Evolutionary conservation across 2,113 vertebrate genomes (phyloP).

Genomic region (Hymenochirus boettgeri): DNA sequence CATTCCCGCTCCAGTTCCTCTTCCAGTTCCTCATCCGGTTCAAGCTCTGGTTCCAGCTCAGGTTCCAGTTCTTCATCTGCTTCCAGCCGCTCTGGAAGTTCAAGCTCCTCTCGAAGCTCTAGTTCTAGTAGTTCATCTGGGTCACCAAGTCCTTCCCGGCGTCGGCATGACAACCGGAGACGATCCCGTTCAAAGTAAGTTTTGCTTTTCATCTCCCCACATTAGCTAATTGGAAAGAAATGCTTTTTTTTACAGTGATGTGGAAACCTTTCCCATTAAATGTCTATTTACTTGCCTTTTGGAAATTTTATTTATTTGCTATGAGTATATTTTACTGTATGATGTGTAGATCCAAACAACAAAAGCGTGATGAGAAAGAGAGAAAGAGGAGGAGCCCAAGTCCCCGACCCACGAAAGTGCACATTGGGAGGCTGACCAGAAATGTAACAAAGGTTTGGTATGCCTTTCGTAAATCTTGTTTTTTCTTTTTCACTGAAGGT

Average conservation of each 20-base stretch:
- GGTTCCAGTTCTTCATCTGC: slow-evolving; percentile 94
- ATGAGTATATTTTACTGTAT: not conserved
- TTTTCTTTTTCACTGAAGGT: no score
- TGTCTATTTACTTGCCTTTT: no score
- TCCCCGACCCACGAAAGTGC: slow-evolving; percentile 90
- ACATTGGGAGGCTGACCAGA: slow-evolving; percentile 87
- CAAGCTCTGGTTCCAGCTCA: slow-evolving; percentile 92
- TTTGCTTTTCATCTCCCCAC: no score
- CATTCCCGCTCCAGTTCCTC: slow-evolving; percentile 83
- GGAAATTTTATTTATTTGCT: not conserved
- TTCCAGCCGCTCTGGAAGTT: slow-evolving; percentile 88
- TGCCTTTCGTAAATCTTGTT: not conserved
- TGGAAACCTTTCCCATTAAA: no score
- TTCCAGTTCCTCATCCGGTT: slow-evolving; percentile 91
- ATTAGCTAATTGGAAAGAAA: no score
- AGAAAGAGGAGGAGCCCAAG: slow-evolving; percentile 87
- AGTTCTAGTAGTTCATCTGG: slow-evolving; percentile 93
- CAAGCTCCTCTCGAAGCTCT: slow-evolving; percentile 87
- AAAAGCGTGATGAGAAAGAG: slow-evolving; percentile 94
- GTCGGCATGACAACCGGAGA: slow-evolving; percentile 87
- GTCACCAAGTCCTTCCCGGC: slow-evolving; percentile 85
- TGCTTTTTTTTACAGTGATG: no score
- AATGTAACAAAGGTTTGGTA: slow-evolving; percentile 91
- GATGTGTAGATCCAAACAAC: slow-evolving; percentile 83
- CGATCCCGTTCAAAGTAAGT: slow-evolving; percentile 88